These are phyloP conservation scores for Ophion obscuratus DNA, from an alignment of 2,888 invertebrate species.

Conservation along the genomic window DNA sequence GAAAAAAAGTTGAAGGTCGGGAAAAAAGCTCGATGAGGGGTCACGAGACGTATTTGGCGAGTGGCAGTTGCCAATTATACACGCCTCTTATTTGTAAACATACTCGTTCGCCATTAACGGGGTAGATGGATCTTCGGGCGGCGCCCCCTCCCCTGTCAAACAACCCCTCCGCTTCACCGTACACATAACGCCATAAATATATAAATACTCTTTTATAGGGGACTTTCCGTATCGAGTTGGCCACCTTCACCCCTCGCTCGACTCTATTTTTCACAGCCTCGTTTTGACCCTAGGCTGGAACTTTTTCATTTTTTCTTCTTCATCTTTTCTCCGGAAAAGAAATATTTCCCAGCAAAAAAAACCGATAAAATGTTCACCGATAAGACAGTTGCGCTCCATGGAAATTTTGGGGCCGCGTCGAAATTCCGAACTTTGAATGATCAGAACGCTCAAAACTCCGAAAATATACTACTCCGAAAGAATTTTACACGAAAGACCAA, in stretches of 20 bases:
- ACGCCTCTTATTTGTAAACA: constrained; percentile 67
- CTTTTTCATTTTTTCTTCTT: too few species aligned
- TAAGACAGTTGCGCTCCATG: too few species aligned
- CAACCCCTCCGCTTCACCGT: constrained; percentile 8
- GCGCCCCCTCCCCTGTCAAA: neutral
- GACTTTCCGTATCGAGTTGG: neutral
- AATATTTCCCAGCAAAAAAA: too few species aligned
- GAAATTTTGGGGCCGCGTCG: too few species aligned
- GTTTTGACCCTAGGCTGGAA: too few species aligned
- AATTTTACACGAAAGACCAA: too few species aligned
- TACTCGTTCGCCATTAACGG: constrained; percentile 66
- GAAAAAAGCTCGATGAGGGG: neutral
- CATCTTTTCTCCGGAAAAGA: too few species aligned
- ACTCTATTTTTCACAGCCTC: neutral
- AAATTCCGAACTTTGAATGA: too few species aligned
- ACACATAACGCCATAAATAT: constrained; percentile 39
- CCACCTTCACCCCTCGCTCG: neutral
- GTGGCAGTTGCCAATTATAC: constrained; percentile 60
- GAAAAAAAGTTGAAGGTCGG: neutral
- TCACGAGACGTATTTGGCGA: neutral
- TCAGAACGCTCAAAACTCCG: too few species aligned
- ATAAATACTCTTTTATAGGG: neutral
- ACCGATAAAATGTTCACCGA: too few species aligned
- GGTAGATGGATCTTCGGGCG: constrained; percentile 23
- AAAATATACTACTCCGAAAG: too few species aligned